Percentiles rank a stretch among this genome's conserved stretches.
phyloP scores from a whole-genome alignment of 2,888 invertebrate species.

The Taphrorychus bicolor region DNA sequence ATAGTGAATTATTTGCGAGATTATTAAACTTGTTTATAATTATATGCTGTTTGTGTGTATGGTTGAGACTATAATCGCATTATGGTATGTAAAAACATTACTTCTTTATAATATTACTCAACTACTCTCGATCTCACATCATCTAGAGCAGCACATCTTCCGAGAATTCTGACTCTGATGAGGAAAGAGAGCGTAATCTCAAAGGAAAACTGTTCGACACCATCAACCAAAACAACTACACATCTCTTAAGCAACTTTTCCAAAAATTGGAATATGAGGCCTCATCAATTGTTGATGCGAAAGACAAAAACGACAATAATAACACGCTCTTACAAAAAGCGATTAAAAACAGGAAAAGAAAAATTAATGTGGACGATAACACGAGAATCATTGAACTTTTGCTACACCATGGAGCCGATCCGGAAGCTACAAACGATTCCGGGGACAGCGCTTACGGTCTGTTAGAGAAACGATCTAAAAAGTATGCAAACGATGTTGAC shows the following conservation, averaged over 20 bases:
- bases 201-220: not conserved
- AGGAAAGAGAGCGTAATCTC: not conserved
- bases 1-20: too few relatives aligned
- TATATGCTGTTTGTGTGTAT: too few relatives aligned
- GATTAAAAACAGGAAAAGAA: not conserved
- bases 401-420: conserved; percentile 5
- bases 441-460: not conserved
- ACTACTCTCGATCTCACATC: too few relatives aligned
- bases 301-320: not conserved
- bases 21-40: too few relatives aligned
- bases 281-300: not conserved
- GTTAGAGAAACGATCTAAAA: conserved; percentile 6
- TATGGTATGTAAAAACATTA: too few relatives aligned
- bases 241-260: not conserved
- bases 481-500: not conserved
- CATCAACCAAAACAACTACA: not conserved
- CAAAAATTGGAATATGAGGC: too few relatives aligned
- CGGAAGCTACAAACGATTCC: conserved; percentile 4
- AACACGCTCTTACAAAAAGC: conserved; percentile 5
- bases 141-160: not conserved
- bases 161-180: not conserved
- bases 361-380: not conserved
- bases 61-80: too few relatives aligned
- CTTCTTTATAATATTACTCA: too few relatives aligned
- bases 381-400: conserved; percentile 8